Evolutionary conservation across 1,140 invertebrate genomes (phyloP).

Genomic region (Pachypsylla venusta): DNA sequence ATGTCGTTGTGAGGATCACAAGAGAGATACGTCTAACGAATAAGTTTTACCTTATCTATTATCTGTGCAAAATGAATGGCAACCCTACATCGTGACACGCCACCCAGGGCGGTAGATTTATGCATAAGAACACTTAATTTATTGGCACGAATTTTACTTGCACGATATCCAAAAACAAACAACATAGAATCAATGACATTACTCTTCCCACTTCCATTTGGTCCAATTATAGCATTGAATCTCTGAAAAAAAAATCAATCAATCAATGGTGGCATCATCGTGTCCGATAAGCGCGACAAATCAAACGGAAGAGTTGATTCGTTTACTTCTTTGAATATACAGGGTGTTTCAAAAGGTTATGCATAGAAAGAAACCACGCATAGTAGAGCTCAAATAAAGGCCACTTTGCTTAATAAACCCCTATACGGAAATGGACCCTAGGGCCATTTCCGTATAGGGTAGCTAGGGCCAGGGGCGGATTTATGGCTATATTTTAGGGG

Average conservation of each 20-base stretch:
- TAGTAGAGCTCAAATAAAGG: too few species aligned
- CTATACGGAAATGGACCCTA: too few species aligned
- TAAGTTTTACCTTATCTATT: conserved; percentile 55
- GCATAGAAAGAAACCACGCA: too few species aligned
- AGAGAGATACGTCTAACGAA: too few species aligned
- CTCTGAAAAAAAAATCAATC: conserved; percentile 43
- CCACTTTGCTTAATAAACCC: too few species aligned
- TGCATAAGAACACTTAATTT: conserved; percentile 90
- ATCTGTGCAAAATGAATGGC: conserved; percentile 83
- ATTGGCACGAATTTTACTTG: conserved; percentile 89
- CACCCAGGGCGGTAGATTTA: conserved; percentile 68
- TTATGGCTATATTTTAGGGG: too few species aligned
- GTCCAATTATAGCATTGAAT: conserved; percentile 93
- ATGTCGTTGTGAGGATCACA: too few species aligned
- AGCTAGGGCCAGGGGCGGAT: too few species aligned
- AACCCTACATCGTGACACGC: conserved; percentile 70
- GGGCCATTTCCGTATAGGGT: neutral
- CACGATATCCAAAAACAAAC: conserved; percentile 96
- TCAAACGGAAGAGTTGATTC: too few species aligned
- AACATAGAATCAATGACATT: conserved; percentile 99
- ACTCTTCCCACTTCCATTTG: conserved; percentile 99
- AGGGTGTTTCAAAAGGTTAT: too few species aligned
- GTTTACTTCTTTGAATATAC: too few species aligned
- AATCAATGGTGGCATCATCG: neutral
- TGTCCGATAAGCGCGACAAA: too few species aligned